A percentile compares a stretch with the other conserved stretches of the same genome.
phyloP scores from a whole-genome alignment of 2,113 vertebrate species.

The Callocephalon fimbriatum region DNA sequence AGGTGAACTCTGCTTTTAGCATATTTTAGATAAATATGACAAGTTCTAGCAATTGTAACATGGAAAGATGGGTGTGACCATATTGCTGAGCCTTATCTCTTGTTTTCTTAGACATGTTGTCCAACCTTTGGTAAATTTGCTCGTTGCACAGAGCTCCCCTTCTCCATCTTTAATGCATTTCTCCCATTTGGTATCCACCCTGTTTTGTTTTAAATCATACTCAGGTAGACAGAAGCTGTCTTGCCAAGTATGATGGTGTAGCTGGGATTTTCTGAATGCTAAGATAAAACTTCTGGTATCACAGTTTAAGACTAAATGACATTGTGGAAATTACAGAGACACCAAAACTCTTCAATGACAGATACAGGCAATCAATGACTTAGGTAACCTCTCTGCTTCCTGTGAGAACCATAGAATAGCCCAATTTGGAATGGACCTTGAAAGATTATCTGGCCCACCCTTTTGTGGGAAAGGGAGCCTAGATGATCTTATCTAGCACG shows the following conservation, averaged over 20 bases:
- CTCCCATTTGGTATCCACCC: background rate
- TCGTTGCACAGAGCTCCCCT: background rate
- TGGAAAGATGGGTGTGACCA: background rate
- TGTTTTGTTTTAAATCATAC: background rate
- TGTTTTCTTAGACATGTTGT: background rate
- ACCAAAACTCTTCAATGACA: background rate
- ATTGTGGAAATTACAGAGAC: background rate
- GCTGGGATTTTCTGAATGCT: background rate
- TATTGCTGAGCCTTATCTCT: fast-evolving
- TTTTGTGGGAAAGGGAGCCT: background rate
- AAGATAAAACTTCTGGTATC: background rate
- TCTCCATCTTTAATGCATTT: background rate
- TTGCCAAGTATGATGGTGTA: background rate
- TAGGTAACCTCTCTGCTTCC: background rate
- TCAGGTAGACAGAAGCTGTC: background rate
- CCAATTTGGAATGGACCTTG: background rate
- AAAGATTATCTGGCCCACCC: background rate
- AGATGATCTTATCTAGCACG: background rate
- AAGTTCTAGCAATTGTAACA: background rate
- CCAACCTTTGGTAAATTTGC: background rate
- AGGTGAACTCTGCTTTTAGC: background rate
- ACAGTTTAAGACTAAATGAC: background rate
- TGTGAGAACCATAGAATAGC: background rate
- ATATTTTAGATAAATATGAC: background rate
- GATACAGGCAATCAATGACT: background rate